Conservation (phyloP, 2,888 invertebrate genomes). For the Carabus problematicus region DNA sequence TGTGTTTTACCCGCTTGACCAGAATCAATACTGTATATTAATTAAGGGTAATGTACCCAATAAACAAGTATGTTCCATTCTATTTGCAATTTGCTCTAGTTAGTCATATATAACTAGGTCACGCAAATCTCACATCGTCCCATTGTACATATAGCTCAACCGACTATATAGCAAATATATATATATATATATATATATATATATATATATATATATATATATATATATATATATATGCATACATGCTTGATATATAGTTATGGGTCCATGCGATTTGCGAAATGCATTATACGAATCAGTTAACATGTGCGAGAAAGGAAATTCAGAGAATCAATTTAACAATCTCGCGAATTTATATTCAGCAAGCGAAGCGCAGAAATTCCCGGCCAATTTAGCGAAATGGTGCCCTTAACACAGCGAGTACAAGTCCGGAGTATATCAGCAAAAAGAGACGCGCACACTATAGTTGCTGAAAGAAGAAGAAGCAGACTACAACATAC, state of each 20-base stretch:
- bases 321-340: constrained; percentile 7
- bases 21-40: too few species aligned
- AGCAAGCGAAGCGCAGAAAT: constrained; percentile 13
- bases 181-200: not conserved
- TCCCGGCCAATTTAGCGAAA: constrained; percentile 15
- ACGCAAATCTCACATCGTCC: not conserved
- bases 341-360: constrained; percentile 13
- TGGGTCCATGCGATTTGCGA: not conserved
- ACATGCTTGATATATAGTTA: not conserved
- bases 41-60: too few species aligned
- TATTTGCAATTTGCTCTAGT: not conserved
- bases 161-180: not conserved
- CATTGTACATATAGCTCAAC: not conserved
- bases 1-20: too few species aligned
- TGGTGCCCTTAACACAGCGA: constrained; percentile 3
- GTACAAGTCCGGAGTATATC: too few species aligned
- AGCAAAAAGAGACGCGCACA: too few species aligned
- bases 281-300: too few species aligned
- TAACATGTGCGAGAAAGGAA: not conserved
- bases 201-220: constrained; percentile 4
- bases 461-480: too few species aligned
- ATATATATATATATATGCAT: not conserved
- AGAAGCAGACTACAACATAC: too few species aligned
- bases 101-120: not conserved
- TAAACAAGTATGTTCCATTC: not conserved